These are phyloP conservation scores for Drosophila nigromelanica DNA, from an alignment of 1,140 invertebrate species.

Conservation along the genomic window DNA sequence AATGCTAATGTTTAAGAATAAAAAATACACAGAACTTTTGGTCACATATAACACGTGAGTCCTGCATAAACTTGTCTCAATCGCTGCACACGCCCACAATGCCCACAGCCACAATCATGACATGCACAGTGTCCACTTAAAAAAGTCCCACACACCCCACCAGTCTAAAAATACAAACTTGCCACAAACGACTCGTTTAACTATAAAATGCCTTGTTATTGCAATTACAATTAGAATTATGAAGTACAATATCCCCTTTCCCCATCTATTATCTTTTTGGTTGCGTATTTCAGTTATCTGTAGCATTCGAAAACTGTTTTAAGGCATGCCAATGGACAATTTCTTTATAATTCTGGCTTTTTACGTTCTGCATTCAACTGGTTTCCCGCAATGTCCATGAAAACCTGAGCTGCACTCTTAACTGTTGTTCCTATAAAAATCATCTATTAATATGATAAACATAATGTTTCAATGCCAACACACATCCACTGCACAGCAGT, in stretches of 20 bases:
- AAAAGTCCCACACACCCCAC: neutral
- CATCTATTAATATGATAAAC: constrained; percentile 19
- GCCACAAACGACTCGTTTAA: constrained; percentile 12
- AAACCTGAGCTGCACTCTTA: constrained; percentile 56
- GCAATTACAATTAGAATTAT: constrained; percentile 6
- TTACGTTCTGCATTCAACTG: constrained; percentile 66
- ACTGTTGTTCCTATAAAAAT: neutral
- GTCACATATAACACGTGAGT: constrained; percentile 79
- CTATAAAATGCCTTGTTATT: constrained; percentile 17
- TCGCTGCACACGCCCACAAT: constrained; percentile 63
- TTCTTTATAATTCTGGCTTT: constrained; percentile 60
- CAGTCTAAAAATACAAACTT: neutral
- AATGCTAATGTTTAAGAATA: constrained; percentile 49
- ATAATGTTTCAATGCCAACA: constrained; percentile 16
- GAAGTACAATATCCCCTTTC: constrained; percentile 3
- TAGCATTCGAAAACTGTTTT: constrained; percentile 38
- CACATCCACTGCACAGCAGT: constrained; percentile 5
- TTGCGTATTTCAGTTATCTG: constrained; percentile 55
- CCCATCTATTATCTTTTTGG: constrained; percentile 13
- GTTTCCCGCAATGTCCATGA: constrained; percentile 15
- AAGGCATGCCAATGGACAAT: constrained; percentile 32
- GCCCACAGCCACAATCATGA: constrained; percentile 57
- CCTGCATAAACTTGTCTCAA: constrained; percentile 74
- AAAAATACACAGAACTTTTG: constrained; percentile 62
- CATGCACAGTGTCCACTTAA: constrained; percentile 55